phyloP scores from a whole-genome alignment of 2,888 invertebrate genomes.

The Oegoconia quadripuncta region DNA sequence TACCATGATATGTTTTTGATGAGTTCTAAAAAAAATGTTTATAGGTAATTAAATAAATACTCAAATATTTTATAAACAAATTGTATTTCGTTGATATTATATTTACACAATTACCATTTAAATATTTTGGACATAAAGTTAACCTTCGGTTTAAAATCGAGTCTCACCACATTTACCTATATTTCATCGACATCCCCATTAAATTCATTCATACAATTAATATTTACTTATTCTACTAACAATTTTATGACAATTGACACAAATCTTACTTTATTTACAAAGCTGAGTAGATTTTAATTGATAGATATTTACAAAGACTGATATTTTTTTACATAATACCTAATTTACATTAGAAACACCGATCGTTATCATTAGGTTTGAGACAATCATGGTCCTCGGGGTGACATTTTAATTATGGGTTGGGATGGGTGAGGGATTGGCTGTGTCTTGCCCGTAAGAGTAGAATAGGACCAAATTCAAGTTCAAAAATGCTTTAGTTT shows the following conservation, averaged over 20 bases:
- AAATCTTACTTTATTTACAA: not conserved
- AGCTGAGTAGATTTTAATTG: too few relatives aligned
- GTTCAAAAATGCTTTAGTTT: too few relatives aligned
- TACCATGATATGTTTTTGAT: too few relatives aligned
- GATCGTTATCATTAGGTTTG: not conserved
- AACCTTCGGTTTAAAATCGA: not conserved
- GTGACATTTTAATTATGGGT: too few relatives aligned
- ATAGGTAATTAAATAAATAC: not conserved
- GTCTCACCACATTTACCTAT: not conserved
- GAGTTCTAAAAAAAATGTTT: too few relatives aligned
- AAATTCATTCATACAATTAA: too few relatives aligned
- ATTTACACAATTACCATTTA: not conserved
- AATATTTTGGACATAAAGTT: not conserved
- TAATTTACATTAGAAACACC: not conserved
- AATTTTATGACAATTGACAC: not conserved
- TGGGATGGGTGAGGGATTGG: too few relatives aligned
- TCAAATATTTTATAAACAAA: slow-evolving; percentile 1
- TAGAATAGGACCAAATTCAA: too few relatives aligned
- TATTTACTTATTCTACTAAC: not conserved
- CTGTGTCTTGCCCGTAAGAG: too few relatives aligned
- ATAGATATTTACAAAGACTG: not conserved
- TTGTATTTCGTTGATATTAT: slow-evolving; percentile 13
- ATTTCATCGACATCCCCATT: not conserved
- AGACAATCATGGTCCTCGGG: too few relatives aligned
- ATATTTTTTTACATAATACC: not conserved